Percentiles rank a stretch among this genome's conserved stretches.
Conservation (phyloP, 2,888 invertebrate species). For the Odontothrips loti region DNA sequence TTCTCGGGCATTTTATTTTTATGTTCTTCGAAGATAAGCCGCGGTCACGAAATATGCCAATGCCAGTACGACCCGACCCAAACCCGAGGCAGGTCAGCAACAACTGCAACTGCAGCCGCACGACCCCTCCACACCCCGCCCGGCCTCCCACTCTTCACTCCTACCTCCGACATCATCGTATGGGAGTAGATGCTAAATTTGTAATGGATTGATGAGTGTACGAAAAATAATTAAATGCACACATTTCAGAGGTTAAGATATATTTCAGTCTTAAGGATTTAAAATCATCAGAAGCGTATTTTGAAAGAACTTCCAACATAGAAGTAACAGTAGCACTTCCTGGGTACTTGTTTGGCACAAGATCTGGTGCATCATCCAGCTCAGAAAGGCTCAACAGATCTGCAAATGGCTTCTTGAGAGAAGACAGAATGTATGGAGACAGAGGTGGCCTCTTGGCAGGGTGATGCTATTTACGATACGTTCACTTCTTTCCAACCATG, state of each 20-base stretch:
- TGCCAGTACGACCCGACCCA: no score
- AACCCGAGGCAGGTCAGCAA: no score
- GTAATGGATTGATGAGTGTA: no score
- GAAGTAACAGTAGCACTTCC: background rate
- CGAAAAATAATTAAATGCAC: background rate
- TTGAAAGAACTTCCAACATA: background rate
- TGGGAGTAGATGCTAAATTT: no score
- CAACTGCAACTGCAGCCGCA: no score
- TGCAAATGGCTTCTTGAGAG: background rate
- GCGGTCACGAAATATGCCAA: no score
- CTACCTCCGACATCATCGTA: no score
- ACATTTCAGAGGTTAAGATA: constrained; percentile 10
- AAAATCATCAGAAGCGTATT: constrained; percentile 13
- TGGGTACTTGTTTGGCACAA: constrained; percentile 19
- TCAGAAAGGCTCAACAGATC: background rate
- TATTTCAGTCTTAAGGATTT: constrained; percentile 25
- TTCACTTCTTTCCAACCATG: background rate
- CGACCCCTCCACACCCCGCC: no score
- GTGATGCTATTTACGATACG: no score
- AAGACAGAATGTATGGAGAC: background rate
- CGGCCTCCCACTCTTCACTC: no score
- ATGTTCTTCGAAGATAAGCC: no score
- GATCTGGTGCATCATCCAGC: background rate
- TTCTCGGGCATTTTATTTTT: background rate
- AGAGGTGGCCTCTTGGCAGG: background rate